phyloP scores from a whole-genome alignment of 2,888 invertebrate genomes.

The Pycnomerus fuliginosus region DNA sequence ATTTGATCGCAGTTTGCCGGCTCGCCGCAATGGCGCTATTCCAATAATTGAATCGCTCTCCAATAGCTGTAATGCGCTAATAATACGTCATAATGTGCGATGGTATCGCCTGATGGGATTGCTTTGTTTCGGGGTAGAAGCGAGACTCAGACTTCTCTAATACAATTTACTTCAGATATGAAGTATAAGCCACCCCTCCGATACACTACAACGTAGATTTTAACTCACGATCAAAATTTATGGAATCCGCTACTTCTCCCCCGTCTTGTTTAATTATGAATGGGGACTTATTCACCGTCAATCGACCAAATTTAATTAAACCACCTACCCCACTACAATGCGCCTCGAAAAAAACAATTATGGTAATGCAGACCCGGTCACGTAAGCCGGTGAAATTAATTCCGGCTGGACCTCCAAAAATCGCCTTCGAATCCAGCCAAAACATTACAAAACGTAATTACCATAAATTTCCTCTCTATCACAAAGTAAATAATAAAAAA shows the following conservation, averaged over 20 bases:
- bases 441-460: conserved; percentile 11
- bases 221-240: conserved; percentile 34
- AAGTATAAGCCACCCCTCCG: conserved; percentile 26
- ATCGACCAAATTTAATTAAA: conserved; percentile 48
- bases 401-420: conserved; percentile 31
- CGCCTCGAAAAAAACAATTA: conserved; percentile 5
- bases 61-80: conserved; percentile 57
- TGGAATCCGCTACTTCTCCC: conserved; percentile 34
- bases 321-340: conserved; percentile 30
- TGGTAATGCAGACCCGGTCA: conserved; percentile 4
- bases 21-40: conserved; percentile 53
- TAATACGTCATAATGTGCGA: conserved; percentile 56
- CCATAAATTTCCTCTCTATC: conserved; percentile 16
- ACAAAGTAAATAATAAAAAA: conserved; percentile 9
- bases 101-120: conserved; percentile 55
- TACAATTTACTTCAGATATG: conserved; percentile 49
- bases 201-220: conserved; percentile 18
- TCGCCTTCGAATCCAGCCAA: conserved; percentile 36
- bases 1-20: conserved; percentile 49
- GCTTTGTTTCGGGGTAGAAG: conserved; percentile 51
- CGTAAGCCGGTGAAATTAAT: conserved; percentile 8
- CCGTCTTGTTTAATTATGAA: conserved; percentile 47
- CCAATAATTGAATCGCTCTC: conserved; percentile 57
- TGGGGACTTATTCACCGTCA: conserved; percentile 43
- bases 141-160: conserved; percentile 36